Evolutionary conservation across 2,888 invertebrate species (phyloP), one percentile per base, ranked within the genome.

Genomic region (Folsomia candida): DNA sequence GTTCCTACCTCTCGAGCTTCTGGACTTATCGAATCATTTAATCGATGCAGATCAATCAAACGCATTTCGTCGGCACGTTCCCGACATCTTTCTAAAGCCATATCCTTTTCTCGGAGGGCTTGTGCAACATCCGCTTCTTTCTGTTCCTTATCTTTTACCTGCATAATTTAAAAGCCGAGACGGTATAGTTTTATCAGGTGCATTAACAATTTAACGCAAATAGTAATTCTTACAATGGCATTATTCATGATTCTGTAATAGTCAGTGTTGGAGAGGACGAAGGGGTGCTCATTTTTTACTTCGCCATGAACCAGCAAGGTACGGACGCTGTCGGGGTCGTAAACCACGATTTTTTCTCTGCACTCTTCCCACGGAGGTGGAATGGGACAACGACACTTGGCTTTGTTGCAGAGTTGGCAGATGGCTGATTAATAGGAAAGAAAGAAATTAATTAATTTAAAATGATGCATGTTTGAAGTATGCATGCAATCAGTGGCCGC

Each of bases 251-350:
- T 71, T 60, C 73, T 65, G 9, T 59, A 20, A 63, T 78, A 79
- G 18, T 78, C 71, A 14, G 61, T 63, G 54, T 69, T 69, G 0
- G 79, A 73, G 2, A 79, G 57, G 0, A 79, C 76, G 22, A 77
- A 69, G 0, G 79, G 79, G 70, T 79, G 79, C 60, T 79, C 78
- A 68, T 76, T 78, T 66, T 79, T 79, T 11, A 79, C 59, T 73
- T 79, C 79, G 51, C 76, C 78, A 63, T 78, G 79, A 26, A 78
- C 76, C 51, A 73, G 68, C 4, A 79, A 61, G 59, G 70, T 73
- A 14, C 79, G 63, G 9, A 79, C 76, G 67, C 72, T 77, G 63
- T 79, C 78, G 0, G 76, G 79, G 27, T 79, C 79, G 57, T 78
- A 79, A 47, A 79, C 71, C 27, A 76, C 69, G 9, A 78, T 51